phyloP scores from a whole-genome alignment of 23 tunicate species.

The Trididemnum nubilum region DNA sequence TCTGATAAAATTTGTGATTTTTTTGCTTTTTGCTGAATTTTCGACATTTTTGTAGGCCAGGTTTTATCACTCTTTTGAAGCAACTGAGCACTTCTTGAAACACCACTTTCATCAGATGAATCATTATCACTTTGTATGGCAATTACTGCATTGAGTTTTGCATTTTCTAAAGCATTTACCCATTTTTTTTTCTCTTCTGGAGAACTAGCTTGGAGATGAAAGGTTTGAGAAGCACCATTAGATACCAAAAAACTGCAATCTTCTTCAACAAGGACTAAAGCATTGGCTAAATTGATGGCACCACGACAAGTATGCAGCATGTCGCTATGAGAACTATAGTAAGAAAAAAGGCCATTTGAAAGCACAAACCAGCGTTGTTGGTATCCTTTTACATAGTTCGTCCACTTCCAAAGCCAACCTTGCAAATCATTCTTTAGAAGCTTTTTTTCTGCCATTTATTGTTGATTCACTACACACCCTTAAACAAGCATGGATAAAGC shows the following conservation, averaged over 20 bases:
- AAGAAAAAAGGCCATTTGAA: constrained; percentile 90
- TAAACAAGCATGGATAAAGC: too few species aligned
- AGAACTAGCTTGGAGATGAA: constrained; percentile 73
- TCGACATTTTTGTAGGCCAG: not conserved
- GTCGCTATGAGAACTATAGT: constrained; percentile 93
- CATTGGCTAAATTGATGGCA: constrained; percentile 90
- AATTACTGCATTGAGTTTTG: constrained; percentile 42
- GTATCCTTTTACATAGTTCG: constrained; percentile 95
- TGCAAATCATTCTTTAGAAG: too few species aligned
- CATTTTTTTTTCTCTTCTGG: constrained; percentile 65
- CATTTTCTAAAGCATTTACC: constrained; percentile 87
- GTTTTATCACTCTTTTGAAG: not conserved
- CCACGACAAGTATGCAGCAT: constrained; percentile 98
- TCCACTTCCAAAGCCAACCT: constrained; percentile 99
- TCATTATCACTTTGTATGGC: constrained; percentile 32
- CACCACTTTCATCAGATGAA: constrained; percentile 47
- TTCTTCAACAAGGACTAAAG: constrained; percentile 76
- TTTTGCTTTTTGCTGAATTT: not conserved
- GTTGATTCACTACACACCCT: too few species aligned
- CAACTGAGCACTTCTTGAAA: not conserved
- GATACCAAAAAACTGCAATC: constrained; percentile 84
- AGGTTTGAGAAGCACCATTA: constrained; percentile 77
- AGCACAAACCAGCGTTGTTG: constrained; percentile 97
- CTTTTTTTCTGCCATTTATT: too few species aligned
- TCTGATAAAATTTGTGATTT: constrained; percentile 42